Percentiles rank a stretch among this genome's conserved stretches.
Evolutionary conservation across 2,888 invertebrate species (phyloP).

Genomic region (Limulus polyphemus): DNA sequence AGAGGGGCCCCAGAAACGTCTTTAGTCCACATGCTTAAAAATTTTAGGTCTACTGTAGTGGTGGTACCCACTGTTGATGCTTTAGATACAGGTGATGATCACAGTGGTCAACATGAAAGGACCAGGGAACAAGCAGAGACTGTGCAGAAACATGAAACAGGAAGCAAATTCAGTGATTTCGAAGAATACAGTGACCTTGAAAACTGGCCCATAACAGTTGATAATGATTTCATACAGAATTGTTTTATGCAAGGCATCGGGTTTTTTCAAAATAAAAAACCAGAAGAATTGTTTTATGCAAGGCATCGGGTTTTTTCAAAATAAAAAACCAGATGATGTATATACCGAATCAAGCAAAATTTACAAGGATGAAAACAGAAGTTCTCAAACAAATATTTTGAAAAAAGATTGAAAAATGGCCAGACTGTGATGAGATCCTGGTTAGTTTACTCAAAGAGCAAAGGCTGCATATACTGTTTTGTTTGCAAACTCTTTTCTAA

Average conservation of each 20-base stretch:
- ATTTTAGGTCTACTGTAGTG: too few relatives aligned
- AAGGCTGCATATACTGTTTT: background rate
- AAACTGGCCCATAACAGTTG: slow-evolving; percentile 7
- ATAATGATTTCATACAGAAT: slow-evolving; percentile 8
- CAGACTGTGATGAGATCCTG: background rate
- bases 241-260: slow-evolving; percentile 1
- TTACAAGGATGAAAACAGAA: background rate
- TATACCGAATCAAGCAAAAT: too few relatives aligned
- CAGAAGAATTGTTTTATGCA: background rate
- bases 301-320: background rate
- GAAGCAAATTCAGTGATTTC: background rate
- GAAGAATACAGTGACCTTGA: slow-evolving; percentile 4
- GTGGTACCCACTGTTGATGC: too few relatives aligned
- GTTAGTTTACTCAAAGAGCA: slow-evolving; percentile 5
- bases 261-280: background rate
- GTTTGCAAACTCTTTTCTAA: background rate
- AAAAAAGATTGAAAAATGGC: background rate
- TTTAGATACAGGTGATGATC: too few relatives aligned
- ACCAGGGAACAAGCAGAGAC: background rate
- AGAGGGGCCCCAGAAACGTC: too few relatives aligned
- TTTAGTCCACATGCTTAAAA: too few relatives aligned
- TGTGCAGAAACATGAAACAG: too few relatives aligned
- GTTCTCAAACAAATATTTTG: background rate
- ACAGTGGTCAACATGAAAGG: too few relatives aligned
- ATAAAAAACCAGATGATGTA: background rate